Percentiles rank a stretch among this genome's conserved stretches.
These are phyloP conservation scores for Crossocerus cetratus DNA, from an alignment of 2,888 invertebrate genomes.

Conservation along the genomic window DNA sequence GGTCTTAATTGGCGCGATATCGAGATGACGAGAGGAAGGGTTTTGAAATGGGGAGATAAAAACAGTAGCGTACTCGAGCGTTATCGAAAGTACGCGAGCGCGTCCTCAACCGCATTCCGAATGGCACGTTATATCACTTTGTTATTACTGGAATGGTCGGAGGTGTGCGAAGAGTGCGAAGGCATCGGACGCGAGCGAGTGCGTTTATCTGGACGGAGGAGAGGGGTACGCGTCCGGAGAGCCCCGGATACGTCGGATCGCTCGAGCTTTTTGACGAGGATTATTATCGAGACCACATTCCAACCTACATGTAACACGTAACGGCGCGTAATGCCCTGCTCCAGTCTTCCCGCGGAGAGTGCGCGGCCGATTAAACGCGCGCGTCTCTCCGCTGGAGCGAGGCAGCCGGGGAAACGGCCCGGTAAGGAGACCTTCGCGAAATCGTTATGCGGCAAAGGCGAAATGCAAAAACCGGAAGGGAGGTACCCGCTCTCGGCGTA, in stretches of 20 bases:
- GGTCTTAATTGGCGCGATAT: not conserved
- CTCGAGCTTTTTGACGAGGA: constrained; percentile 39
- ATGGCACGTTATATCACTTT: constrained; percentile 34
- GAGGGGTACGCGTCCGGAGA: no score
- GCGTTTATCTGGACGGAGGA: no score
- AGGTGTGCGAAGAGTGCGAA: no score
- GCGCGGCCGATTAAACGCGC: constrained; percentile 16
- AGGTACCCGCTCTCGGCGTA: not conserved
- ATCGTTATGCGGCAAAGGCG: constrained; percentile 31
- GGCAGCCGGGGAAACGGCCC: not conserved
- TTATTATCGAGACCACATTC: constrained; percentile 50
- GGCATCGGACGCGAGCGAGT: not conserved
- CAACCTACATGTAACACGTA: constrained; percentile 43
- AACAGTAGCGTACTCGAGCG: not conserved
- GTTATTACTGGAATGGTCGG: constrained; percentile 29
- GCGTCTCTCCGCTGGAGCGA: not conserved
- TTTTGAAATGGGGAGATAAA: not conserved
- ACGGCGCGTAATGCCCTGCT: constrained; percentile 47
- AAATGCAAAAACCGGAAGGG: constrained; percentile 14
- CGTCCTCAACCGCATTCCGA: constrained; percentile 29
- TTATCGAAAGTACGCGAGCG: constrained; percentile 15
- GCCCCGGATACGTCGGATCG: constrained; percentile 27
- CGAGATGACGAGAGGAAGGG: not conserved
- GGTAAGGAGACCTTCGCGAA: constrained; percentile 3
- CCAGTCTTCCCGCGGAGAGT: constrained; percentile 30